These are phyloP conservation scores for Strix aluco DNA, from an alignment of 2,113 vertebrate species.

Conservation along the genomic window DNA sequence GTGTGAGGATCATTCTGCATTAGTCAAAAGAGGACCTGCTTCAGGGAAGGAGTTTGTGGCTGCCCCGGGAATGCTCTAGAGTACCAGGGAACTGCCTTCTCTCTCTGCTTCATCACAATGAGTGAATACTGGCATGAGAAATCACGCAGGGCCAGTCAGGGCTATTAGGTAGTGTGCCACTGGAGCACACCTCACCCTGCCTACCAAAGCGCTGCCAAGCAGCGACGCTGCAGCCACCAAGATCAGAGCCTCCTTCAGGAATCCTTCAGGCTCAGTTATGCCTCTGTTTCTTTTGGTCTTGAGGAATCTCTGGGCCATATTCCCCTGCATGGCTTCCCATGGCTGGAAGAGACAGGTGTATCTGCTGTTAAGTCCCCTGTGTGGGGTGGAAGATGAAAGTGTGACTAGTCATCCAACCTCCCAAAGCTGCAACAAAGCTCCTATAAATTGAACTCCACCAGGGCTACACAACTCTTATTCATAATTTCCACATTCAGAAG, in stretches of 20 bases:
- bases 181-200: background rate
- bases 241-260: background rate
- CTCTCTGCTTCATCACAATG: background rate
- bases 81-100: background rate
- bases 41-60: background rate
- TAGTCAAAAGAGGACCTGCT: background rate
- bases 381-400: background rate
- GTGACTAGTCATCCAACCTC: background rate
- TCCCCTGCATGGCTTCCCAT: background rate
- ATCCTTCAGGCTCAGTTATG: background rate
- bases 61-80: background rate
- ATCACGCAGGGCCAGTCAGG: background rate
- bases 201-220: background rate
- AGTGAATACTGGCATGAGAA: background rate
- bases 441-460: background rate
- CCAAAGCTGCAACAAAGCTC: background rate
- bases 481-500: background rate
- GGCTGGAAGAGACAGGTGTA: background rate
- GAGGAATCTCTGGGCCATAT: background rate
- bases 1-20: background rate
- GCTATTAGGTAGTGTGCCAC: fast-evolving
- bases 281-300: background rate
- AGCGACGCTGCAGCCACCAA: background rate
- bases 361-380: background rate
- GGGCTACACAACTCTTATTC: background rate